Evolutionary conservation across 2,113 vertebrate genomes (phyloP).

Genomic region (Neotragus pygmaeus): DNA sequence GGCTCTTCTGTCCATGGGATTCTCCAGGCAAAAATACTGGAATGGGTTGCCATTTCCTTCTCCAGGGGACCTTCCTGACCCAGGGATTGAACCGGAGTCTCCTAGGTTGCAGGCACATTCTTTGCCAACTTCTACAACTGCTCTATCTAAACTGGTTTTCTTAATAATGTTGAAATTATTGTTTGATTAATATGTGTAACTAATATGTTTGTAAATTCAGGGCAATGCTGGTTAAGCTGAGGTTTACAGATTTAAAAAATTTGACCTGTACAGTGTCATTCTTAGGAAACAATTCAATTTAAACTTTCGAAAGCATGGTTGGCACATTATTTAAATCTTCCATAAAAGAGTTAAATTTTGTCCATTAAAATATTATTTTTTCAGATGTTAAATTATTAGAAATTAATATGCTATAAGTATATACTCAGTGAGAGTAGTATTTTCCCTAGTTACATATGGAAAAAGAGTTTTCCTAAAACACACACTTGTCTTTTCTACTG

Average conservation of each 20-base stretch:
- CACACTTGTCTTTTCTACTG: neutral
- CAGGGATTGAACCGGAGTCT: neutral
- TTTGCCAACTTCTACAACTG: neutral
- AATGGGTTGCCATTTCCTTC: neutral
- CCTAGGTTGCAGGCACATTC: neutral
- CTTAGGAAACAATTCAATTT: neutral
- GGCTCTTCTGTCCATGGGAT: neutral
- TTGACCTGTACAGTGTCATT: neutral
- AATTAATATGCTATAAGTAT: neutral
- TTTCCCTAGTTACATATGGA: neutral
- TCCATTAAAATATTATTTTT: neutral
- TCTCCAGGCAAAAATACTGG: neutral
- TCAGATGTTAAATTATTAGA: slow-evolving; percentile 2
- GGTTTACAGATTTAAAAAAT: neutral
- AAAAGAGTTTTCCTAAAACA: neutral
- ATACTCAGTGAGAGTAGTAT: neutral
- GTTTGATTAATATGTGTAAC: neutral
- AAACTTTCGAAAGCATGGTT: neutral
- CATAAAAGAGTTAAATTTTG: neutral
- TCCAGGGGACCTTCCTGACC: neutral
- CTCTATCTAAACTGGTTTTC: neutral
- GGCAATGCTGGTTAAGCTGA: neutral
- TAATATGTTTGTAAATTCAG: neutral
- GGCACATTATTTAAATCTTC: neutral
- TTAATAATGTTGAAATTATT: neutral